Evolutionary conservation across 30 jellyfish, hydroid and myxozoan genomes (phyloP).

Genomic region (Aurelia sp.): DNA sequence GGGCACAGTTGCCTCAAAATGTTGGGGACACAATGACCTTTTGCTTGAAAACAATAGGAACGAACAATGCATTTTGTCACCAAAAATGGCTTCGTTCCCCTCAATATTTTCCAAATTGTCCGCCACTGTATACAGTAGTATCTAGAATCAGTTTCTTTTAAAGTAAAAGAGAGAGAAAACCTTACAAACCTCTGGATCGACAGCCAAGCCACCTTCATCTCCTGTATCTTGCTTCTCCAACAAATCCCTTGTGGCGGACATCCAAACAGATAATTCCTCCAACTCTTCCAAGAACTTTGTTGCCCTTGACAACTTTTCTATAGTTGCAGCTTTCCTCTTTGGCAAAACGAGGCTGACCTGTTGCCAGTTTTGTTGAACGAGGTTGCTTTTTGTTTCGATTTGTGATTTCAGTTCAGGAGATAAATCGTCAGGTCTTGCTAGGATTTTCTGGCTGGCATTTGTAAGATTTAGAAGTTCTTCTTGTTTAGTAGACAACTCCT

Average conservation of each 20-base stretch:
- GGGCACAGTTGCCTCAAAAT: too few relatives aligned
- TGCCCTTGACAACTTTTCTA: slow-evolving; percentile 89
- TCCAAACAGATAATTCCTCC: slow-evolving; percentile 97
- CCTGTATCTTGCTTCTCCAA: slow-evolving; percentile 86
- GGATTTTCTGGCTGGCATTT: slow-evolving; percentile 65
- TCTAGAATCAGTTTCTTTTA: too few relatives aligned
- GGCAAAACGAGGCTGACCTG: slow-evolving; percentile 74
- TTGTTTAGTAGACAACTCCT: slow-evolving; percentile 58
- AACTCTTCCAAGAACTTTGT: slow-evolving; percentile 92
- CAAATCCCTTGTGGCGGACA: slow-evolving; percentile 93
- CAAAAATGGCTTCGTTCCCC: too few relatives aligned
- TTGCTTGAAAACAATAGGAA: too few relatives aligned
- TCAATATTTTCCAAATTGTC: too few relatives aligned
- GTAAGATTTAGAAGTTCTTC: slow-evolving; percentile 71
- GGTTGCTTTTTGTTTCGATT: slow-evolving; percentile 58
- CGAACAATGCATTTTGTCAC: too few relatives aligned
- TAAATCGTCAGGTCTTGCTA: slow-evolving; percentile 68
- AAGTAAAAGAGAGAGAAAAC: too few relatives aligned
- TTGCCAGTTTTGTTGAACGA: slow-evolving; percentile 72
- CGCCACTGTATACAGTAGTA: too few relatives aligned
- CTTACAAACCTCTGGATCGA: slow-evolving; percentile 91
- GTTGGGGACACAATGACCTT: too few relatives aligned
- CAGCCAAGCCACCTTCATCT: slow-evolving; percentile 70
- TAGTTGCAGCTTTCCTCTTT: slow-evolving; percentile 56
- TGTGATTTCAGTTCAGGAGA: slow-evolving; percentile 56